Evolutionary conservation across 2,888 invertebrate genomes (phyloP).

Genomic region (Frankliniella fusca): DNA sequence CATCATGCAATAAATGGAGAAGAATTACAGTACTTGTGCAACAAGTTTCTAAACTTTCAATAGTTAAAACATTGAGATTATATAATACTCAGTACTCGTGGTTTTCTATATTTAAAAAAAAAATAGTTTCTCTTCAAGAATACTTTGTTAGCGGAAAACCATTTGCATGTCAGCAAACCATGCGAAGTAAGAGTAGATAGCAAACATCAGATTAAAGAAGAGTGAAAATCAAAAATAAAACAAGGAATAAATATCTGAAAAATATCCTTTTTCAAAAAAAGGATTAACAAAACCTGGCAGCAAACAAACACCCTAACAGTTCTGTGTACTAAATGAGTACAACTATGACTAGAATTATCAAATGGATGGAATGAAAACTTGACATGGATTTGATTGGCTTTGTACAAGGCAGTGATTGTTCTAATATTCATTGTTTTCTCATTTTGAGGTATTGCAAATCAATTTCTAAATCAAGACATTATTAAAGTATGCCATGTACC

Average conservation of each 20-base stretch:
- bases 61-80: too few relatives aligned
- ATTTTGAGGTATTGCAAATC: slow-evolving; percentile 27
- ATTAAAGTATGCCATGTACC: background rate
- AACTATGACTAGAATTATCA: slow-evolving; percentile 16
- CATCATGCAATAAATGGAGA: too few relatives aligned
- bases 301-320: background rate
- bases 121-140: too few relatives aligned
- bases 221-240: background rate
- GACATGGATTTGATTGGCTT: background rate
- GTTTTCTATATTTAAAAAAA: too few relatives aligned
- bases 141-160: too few relatives aligned
- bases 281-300: background rate
- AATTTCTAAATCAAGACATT: slow-evolving; percentile 21
- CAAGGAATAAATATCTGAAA: slow-evolving; percentile 7
- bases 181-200: too few relatives aligned
- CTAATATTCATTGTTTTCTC: background rate
- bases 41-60: too few relatives aligned
- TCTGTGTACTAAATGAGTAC: background rate
- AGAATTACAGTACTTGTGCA: too few relatives aligned
- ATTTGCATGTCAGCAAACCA: too few relatives aligned
- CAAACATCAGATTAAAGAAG: background rate
- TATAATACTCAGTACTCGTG: too few relatives aligned
- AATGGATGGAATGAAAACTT: background rate
- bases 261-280: background rate
- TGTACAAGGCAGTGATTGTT: background rate